Percentiles rank a stretch among this genome's conserved stretches.
Evolutionary conservation across 2,113 vertebrate genomes (phyloP).

Genomic region (Nycticebus coucang): DNA sequence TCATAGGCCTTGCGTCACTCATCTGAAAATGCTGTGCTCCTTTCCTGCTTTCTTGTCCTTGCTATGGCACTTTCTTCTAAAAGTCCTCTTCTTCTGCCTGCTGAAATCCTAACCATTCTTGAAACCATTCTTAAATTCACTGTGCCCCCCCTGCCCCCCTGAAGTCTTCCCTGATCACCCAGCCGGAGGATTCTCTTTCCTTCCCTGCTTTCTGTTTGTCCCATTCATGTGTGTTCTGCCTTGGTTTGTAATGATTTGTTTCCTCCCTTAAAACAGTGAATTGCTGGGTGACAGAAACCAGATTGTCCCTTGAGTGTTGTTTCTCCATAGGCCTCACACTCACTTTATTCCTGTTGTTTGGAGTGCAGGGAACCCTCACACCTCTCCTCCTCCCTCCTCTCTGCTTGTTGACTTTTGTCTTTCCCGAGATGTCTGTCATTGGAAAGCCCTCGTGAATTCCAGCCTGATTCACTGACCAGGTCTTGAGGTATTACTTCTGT

Average conservation of each 20-base stretch:
- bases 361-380: not conserved
- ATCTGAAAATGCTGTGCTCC: not conserved
- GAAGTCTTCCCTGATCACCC: not conserved
- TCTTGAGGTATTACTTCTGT: not conserved
- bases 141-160: not conserved
- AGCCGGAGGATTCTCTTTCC: not conserved
- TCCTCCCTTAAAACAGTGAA: not conserved
- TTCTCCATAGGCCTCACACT: not conserved
- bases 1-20: accelerated
- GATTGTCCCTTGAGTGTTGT: not conserved
- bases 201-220: not conserved
- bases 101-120: not conserved
- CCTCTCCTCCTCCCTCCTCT: not conserved
- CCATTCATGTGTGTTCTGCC: no score
- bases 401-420: not conserved
- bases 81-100: not conserved
- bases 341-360: not conserved
- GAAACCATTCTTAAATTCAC: no score
- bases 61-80: not conserved
- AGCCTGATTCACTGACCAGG: not conserved
- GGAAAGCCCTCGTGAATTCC: not conserved
- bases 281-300: not conserved
- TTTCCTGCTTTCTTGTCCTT: not conserved
- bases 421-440: not conserved
- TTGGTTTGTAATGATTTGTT: not conserved